phyloP scores from a whole-genome alignment of 2,888 invertebrate genomes.

The Agrilus cyanescens region DNA sequence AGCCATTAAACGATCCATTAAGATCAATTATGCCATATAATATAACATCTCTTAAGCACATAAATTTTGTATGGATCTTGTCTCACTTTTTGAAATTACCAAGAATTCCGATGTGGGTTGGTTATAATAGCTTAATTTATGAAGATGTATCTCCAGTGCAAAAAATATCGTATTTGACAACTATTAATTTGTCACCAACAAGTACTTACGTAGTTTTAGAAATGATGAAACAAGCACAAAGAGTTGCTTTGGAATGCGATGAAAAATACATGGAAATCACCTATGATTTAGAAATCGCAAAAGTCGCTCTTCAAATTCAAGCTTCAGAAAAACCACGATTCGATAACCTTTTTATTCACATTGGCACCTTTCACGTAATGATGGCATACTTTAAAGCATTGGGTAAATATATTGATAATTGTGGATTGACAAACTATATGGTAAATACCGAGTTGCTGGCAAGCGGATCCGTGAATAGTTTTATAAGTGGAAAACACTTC shows the following conservation, averaged over 20 bases:
- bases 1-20: not conserved
- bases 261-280: constrained; percentile 9
- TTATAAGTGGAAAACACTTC: constrained; percentile 9
- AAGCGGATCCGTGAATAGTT: constrained; percentile 8
- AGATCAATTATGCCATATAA: not conserved
- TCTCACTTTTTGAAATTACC: no score
- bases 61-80: no score
- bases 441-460: constrained; percentile 6
- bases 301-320: not conserved
- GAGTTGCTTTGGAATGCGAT: not conserved
- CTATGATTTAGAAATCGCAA: not conserved
- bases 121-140: no score
- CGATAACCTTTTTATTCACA: not conserved
- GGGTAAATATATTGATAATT: constrained; percentile 9
- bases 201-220: no score
- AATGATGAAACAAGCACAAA: no score
- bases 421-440: constrained; percentile 8
- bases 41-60: not conserved
- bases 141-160: not conserved
- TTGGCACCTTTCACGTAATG: constrained; percentile 7
- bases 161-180: no score
- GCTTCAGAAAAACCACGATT: constrained; percentile 1
- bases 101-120: no score
- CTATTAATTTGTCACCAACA: no score
- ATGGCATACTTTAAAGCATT: constrained; percentile 13